Base-by-base conservation (phyloP, 2,888 invertebrate species). In the Eulithis testata region DNA sequence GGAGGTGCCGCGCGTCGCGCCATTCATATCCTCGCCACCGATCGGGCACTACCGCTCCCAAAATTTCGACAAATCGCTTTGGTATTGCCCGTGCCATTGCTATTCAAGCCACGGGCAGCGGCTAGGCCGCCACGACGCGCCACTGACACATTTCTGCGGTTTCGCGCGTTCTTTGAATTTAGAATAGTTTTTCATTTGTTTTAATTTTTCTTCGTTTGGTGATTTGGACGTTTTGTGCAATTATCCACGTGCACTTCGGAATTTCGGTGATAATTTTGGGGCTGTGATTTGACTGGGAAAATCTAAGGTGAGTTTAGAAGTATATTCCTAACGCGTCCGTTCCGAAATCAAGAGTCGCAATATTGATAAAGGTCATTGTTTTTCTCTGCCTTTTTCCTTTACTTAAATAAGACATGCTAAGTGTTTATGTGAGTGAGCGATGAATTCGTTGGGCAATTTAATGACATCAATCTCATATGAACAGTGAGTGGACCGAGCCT, bases 101-200 rank as follows among this genome's bases (percentile, higher is more conserved):
- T 76, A 92, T 90, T 91, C 91, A 64, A 71, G 64, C 68, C 89
- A 86, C 90, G 89, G 79, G 76, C 77, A 75, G 77, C 83, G 82
- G 89, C 92, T 91, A 91, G 92, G 91, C 86, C 89, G 85, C 80
- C 79, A 83, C 83, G 84, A 81, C 89, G 90, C 90, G 90, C 91
- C 90, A 92, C 93, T 93, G 93, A 93, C 93, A 92, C 91, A 93
- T 91, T 92, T 92, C 88, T 89, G 82, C 80, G 74, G 79, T 82
- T 83, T 81, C 86, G 91, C 90, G 92, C 91, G 90, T 85, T 77
- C 81, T 87, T 90, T 87, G 91, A 92, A 93, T 91, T 88, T 89
- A 87, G 87, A 93, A 90, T 83, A 86, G 87, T 80, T 82, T 76
- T 75, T 76, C 69, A 70, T 78, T 83, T 76, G 73, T 79, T 82